Percentiles rank a stretch among this genome's conserved stretches.
Conservation (phyloP, 2,888 invertebrate genomes). For the Rhyacophila evoluta region DNA sequence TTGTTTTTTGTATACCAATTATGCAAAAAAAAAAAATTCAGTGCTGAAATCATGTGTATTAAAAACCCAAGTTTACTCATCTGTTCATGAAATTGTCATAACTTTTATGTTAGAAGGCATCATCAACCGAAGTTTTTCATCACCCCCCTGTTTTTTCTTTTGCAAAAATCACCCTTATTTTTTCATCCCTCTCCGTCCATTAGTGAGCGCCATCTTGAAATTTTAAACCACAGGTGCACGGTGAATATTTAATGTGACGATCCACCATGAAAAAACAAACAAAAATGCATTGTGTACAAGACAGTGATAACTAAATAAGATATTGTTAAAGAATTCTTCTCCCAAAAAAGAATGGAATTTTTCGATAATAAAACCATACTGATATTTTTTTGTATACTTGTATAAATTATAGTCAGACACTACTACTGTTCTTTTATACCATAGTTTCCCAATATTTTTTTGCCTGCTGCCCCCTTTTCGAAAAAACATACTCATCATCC, state of each 20-base stretch:
- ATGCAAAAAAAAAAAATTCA: too few species aligned
- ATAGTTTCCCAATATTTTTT: too few species aligned
- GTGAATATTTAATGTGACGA: constrained; percentile 53
- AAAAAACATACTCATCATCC: too few species aligned
- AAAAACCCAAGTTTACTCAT: neutral
- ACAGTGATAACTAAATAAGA: neutral
- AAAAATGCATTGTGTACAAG: neutral
- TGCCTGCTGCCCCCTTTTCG: too few species aligned
- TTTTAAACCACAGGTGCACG: constrained; percentile 55
- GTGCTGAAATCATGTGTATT: too few species aligned
- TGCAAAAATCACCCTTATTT: constrained; percentile 7
- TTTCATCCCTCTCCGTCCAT: constrained; percentile 48
- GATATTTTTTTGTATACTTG: too few species aligned
- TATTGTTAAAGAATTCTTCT: too few species aligned
- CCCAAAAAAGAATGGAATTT: too few species aligned
- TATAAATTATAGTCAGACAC: too few species aligned
- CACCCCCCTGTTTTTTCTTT: constrained; percentile 30
- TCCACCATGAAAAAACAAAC: neutral
- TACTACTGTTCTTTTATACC: too few species aligned
- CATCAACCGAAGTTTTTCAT: constrained; percentile 7
- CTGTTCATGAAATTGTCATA: constrained; percentile 16
- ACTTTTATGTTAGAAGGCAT: constrained; percentile 51
- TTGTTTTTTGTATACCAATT: too few species aligned
- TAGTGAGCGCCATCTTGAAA: constrained; percentile 51
- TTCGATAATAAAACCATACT: too few species aligned